Evolutionary conservation across 2,797 vertebrate species (phyloP), one percentile per base, ranked within the genome.

Genomic region (Pipistrellus nathusii): DNA sequence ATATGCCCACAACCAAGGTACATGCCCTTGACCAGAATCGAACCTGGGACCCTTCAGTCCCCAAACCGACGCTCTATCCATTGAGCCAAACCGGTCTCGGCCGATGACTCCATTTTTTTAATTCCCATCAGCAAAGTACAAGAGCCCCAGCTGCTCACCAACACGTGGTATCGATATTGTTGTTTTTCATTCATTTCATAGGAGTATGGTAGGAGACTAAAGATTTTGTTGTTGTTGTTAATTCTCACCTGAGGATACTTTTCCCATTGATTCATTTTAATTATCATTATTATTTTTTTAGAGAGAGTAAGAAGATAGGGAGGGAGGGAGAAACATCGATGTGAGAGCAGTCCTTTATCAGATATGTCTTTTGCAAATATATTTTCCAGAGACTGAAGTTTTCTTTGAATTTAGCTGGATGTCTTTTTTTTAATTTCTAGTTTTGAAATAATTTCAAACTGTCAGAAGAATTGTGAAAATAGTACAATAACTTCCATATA

Each of bases 371-470:
- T 91, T 85, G 38, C 35, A 91, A 68, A 85, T 44, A 78, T 75
- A 95, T 85, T 86, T 35, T 84, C 80, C 30, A 91, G 76, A 96
- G 25, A 82, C 55, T n/a, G 4, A 83, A 82, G 32, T 71, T 59
- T 68, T 76, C 18, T 83, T 77, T 69, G 32, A 86, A 86, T 32
- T 66, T 15, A 53, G 76, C 10, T 69, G 6, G 57, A 51, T 3
- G 25, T 35, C 71, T 41, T 59, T 72, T 41, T 59, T 72, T 32
- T 48, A 82, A 53, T 35, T 92, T 84, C 89, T 46, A 68, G 62
- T 84, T 94, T 81, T 55, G 38, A 91, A 91, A 82, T 35, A 72
- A 77, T 83, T 93, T 85, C 25, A 93, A 75, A 46, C n/a, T 90
- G 86, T 27, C 21, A 27, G 62, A 92, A 85, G 30, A 92, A 68